A percentile compares a stretch with the other conserved stretches of the same genome.
These are phyloP conservation scores for Pantherophis guttatus DNA, from an alignment of 2,113 vertebrate genomes.

Conservation along the genomic window DNA sequence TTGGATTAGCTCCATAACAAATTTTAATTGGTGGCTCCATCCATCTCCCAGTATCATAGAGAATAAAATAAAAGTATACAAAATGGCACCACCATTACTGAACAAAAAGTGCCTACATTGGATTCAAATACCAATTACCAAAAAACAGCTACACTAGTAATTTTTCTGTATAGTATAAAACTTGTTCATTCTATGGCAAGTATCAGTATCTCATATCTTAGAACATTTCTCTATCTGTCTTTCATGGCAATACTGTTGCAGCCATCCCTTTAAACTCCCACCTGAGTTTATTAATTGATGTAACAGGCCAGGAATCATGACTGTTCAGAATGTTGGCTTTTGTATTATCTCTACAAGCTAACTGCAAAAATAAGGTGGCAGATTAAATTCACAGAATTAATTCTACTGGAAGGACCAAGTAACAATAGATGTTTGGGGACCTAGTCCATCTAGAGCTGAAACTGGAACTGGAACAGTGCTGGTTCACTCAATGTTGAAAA, in stretches of 20 bases:
- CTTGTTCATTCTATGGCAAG: not conserved
- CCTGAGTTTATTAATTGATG: not conserved
- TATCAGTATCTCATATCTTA: not conserved
- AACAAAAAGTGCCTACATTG: not conserved
- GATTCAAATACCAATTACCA: not conserved
- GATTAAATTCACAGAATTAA: not conserved
- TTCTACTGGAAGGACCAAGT: not conserved
- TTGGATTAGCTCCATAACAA: not conserved
- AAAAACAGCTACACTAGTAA: not conserved
- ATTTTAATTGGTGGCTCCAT: not conserved
- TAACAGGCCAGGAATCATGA: not conserved
- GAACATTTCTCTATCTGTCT: not conserved
- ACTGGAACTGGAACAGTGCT: not conserved
- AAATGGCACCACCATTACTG: not conserved
- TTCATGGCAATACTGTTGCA: not conserved
- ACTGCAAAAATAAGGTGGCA: not conserved
- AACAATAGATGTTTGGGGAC: too few species aligned
- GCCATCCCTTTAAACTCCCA: not conserved
- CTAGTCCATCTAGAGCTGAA: too few species aligned
- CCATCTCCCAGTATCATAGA: not conserved
- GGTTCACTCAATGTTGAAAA: not conserved
- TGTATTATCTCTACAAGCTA: not conserved
- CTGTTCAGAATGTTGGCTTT: not conserved
- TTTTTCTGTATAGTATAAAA: not conserved
- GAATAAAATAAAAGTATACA: not conserved